phyloP scores from a whole-genome alignment of 2,113 vertebrate genomes.

The Anarhynchus alexandrinus region DNA sequence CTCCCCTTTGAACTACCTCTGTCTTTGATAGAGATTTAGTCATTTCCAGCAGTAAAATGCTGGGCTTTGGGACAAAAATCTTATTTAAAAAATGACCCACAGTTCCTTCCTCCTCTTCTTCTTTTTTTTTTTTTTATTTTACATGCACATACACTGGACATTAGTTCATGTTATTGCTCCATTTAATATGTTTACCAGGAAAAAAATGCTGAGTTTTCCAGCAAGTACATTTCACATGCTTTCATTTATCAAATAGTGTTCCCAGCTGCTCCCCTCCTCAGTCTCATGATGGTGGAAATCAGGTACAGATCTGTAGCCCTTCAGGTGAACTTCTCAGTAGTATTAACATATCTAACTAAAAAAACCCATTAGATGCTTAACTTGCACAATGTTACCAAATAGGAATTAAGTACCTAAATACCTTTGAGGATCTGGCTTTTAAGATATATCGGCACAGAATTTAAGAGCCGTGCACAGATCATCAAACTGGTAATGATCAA shows the following conservation, averaged over 20 bases:
- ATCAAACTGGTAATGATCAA: background rate
- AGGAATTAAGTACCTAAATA: background rate
- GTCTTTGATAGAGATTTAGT: background rate
- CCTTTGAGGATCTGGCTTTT: background rate
- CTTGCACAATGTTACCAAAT: background rate
- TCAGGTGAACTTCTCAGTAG: background rate
- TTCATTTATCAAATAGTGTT: background rate
- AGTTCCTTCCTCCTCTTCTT: rapidly evolving
- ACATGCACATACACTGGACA: background rate
- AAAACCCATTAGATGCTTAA: background rate
- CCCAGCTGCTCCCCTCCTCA: background rate
- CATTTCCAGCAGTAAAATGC: background rate
- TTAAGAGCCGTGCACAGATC: background rate
- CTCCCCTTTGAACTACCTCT: background rate
- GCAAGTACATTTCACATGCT: background rate
- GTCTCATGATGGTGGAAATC: background rate
- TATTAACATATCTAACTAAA: background rate
- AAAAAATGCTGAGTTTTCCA: background rate
- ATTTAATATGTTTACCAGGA: background rate
- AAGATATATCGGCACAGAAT: background rate
- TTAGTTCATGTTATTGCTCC: background rate
- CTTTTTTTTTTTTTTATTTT: background rate
- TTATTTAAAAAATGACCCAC: background rate
- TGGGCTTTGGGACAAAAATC: background rate
- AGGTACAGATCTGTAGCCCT: background rate